These are phyloP conservation scores for Scolopax bukidnonensis DNA, from an alignment of 2,797 vertebrate genomes.

Conservation along the genomic window DNA sequence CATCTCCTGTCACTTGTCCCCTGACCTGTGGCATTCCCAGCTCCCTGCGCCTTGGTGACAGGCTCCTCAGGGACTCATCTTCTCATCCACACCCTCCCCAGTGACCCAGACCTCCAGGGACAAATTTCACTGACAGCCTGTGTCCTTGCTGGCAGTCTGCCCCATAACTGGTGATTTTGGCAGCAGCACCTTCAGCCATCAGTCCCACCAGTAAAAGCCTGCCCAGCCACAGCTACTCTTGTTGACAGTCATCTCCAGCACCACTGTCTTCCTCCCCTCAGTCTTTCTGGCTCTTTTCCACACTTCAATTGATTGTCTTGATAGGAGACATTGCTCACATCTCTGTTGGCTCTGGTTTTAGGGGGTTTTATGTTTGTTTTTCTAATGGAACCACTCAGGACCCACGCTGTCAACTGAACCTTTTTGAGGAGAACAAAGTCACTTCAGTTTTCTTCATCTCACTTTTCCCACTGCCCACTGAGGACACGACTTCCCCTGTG, in stretches of 20 bases:
- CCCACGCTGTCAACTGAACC: neutral
- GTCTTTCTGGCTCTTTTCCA: neutral
- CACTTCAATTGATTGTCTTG: neutral
- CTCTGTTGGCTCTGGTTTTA: neutral
- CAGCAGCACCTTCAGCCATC: neutral
- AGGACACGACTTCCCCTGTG: neutral
- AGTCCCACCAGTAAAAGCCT: neutral
- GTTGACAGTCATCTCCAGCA: neutral
- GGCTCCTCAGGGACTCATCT: neutral
- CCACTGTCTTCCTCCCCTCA: neutral
- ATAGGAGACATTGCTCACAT: neutral
- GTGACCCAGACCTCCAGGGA: neutral
- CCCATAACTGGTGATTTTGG: neutral
- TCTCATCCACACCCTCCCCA: neutral
- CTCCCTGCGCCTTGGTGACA: neutral
- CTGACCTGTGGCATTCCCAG: neutral
- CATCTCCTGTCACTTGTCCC: neutral
- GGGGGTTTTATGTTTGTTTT: neutral
- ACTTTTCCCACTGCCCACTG: neutral
- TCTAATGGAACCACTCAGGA: neutral
- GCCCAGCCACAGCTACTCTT: rapidly evolving
- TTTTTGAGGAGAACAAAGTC: neutral
- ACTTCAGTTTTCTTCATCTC: neutral
- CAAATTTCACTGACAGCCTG: neutral
- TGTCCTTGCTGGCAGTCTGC: neutral